Evolutionary conservation across 2,797 vertebrate species (phyloP).

Genomic region (Ceyx erithaca): DNA sequence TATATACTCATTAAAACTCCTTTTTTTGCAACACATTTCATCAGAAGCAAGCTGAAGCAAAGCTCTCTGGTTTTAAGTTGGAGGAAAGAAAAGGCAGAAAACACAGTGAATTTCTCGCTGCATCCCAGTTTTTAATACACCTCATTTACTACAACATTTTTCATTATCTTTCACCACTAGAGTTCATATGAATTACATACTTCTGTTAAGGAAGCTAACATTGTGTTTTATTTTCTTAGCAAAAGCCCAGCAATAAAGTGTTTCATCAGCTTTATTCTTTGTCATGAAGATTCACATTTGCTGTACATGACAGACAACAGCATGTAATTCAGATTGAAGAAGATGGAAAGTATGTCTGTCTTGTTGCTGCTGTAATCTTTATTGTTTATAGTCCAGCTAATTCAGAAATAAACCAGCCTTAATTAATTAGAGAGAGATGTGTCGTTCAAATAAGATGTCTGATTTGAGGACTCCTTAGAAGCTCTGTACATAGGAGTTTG

Average conservation of each 20-base stretch:
- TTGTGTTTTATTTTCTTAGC: neutral
- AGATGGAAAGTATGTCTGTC: neutral
- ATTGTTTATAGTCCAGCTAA: neutral
- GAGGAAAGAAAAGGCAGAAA: neutral
- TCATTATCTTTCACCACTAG: neutral
- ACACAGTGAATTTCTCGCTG: rapidly evolving
- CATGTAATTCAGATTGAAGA: neutral
- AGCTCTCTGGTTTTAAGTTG: neutral
- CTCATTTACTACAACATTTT: neutral
- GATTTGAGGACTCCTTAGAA: neutral
- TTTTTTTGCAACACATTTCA: neutral
- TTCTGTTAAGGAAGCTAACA: neutral
- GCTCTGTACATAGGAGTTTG: neutral
- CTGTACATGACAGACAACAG: neutral
- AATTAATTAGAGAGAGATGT: neutral
- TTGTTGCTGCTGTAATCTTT: neutral
- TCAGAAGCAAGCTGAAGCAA: neutral
- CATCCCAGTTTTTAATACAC: neutral
- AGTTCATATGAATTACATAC: neutral
- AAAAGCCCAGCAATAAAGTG: neutral
- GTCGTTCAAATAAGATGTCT: neutral
- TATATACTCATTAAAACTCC: neutral
- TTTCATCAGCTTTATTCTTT: neutral
- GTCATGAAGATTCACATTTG: neutral
- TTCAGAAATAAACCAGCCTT: neutral